These are phyloP conservation scores for Cliona cf. orientalis DNA, from an alignment of 37 sponge, comb jelly and placozoan genomes.

Conservation along the genomic window DNA sequence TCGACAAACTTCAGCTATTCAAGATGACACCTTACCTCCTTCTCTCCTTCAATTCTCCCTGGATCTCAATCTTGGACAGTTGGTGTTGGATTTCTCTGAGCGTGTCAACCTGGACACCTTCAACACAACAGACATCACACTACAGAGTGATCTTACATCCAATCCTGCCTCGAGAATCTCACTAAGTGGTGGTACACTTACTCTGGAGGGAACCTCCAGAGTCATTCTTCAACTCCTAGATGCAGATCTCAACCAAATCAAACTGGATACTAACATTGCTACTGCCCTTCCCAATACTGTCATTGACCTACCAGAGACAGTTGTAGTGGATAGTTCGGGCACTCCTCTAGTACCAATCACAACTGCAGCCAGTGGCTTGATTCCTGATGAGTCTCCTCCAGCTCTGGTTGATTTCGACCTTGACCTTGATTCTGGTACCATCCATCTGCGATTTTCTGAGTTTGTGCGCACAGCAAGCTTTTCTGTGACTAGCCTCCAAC, in stretches of 20 bases:
- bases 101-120: constrained; percentile 46
- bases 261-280: constrained; percentile 49
- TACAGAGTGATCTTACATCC: constrained; percentile 55
- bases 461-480: constrained; percentile 49
- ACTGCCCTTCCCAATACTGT: constrained; percentile 50
- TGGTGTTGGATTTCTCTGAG: constrained; percentile 74
- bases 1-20: constrained; percentile 53
- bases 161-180: constrained; percentile 5
- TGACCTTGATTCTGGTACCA: constrained; percentile 68
- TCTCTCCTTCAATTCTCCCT: constrained; percentile 73
- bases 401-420: constrained; percentile 70
- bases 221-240: constrained; percentile 32
- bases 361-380: constrained; percentile 27
- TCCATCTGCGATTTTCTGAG: constrained; percentile 82
- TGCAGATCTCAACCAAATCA: constrained; percentile 72
- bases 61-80: constrained; percentile 70
- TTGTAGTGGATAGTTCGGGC: constrained; percentile 61
- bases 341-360: constrained; percentile 66
- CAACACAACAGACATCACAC: constrained; percentile 46
- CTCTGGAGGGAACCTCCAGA: constrained; percentile 24
- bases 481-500: constrained; percentile 9
- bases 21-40: constrained; percentile 77
- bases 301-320: constrained; percentile 48
- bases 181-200: constrained; percentile 35
- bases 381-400: constrained; percentile 73